phyloP scores from a whole-genome alignment of 23 tunicate genomes.

The Trididemnum nubilum region DNA sequence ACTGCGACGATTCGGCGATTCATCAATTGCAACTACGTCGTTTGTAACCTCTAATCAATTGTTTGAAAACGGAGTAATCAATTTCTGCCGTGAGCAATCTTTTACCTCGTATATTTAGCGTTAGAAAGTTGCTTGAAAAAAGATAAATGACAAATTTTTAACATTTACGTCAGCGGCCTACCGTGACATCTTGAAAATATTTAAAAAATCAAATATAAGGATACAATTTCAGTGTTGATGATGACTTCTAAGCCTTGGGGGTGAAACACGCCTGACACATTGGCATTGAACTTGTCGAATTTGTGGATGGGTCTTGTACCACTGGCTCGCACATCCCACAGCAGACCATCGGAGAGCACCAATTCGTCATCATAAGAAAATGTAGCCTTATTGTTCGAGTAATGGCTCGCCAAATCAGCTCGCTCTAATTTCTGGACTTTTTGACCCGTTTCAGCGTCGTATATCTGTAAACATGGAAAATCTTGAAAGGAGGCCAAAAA shows the following conservation, averaged over 20 bases:
- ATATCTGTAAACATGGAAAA: slow-evolving; percentile 55
- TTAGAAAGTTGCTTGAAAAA: too few species aligned
- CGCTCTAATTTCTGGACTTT: slow-evolving; percentile 39
- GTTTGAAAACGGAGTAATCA: too few species aligned
- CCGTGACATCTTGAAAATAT: neutral
- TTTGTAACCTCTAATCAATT: too few species aligned
- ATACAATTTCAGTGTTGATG: slow-evolving; percentile 84
- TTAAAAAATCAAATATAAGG: slow-evolving; percentile 17
- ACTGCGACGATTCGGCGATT: too few species aligned
- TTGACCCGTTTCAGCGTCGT: slow-evolving; percentile 56
- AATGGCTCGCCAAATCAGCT: slow-evolving; percentile 44
- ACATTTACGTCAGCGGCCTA: too few species aligned
- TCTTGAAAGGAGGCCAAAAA: neutral
- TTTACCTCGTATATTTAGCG: too few species aligned
- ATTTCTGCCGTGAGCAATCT: too few species aligned
- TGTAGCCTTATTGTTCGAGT: slow-evolving; percentile 55
- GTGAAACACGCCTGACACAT: slow-evolving; percentile 75
- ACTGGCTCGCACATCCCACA: slow-evolving; percentile 77
- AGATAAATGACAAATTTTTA: too few species aligned
- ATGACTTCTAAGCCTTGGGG: slow-evolving; percentile 76
- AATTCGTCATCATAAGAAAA: slow-evolving; percentile 75
- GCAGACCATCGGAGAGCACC: slow-evolving; percentile 53
- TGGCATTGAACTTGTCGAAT: slow-evolving; percentile 73
- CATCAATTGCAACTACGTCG: too few species aligned
- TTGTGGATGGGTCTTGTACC: slow-evolving; percentile 58